Evolutionary conservation across 2,113 vertebrate genomes (phyloP).

Genomic region (Leuciscus idus): DNA sequence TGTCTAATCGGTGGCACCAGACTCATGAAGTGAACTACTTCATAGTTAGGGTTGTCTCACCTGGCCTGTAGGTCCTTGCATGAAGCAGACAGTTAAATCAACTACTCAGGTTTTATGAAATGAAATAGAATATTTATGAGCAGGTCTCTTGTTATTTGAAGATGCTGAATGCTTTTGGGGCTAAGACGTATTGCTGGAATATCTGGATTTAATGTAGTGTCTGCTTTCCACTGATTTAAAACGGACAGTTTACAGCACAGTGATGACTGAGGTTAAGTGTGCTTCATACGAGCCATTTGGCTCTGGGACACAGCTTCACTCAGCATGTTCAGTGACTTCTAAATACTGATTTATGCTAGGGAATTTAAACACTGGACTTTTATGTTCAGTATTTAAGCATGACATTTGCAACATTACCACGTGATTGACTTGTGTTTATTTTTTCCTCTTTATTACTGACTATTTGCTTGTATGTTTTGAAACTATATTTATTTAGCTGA

Average conservation of each 20-base stretch:
- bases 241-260: not conserved
- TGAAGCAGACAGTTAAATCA: constrained; percentile 51
- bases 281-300: not conserved
- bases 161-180: constrained; percentile 57
- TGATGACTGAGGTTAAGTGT: not conserved
- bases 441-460: not conserved
- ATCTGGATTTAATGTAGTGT: constrained; percentile 53
- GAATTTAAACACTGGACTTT: constrained; percentile 5
- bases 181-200: constrained; percentile 21
- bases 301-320: not conserved
- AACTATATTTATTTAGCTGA: not conserved
- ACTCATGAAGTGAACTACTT: constrained; percentile 40
- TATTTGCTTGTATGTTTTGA: not conserved
- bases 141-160: constrained; percentile 54
- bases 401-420: not conserved
- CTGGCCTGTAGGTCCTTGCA: not conserved
- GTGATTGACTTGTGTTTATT: not conserved
- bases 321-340: not conserved
- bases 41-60: not conserved
- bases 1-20: constrained; percentile 60
- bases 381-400: not conserved
- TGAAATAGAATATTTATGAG: constrained; percentile 54
- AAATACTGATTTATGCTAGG: not conserved
- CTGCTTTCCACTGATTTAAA: constrained; percentile 26
- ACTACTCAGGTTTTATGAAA: constrained; percentile 59